Evolutionary conservation across 92 coral and sea anemone species (phyloP), one percentile per base, ranked within the genome.

Genomic region (Bergia sp.): DNA sequence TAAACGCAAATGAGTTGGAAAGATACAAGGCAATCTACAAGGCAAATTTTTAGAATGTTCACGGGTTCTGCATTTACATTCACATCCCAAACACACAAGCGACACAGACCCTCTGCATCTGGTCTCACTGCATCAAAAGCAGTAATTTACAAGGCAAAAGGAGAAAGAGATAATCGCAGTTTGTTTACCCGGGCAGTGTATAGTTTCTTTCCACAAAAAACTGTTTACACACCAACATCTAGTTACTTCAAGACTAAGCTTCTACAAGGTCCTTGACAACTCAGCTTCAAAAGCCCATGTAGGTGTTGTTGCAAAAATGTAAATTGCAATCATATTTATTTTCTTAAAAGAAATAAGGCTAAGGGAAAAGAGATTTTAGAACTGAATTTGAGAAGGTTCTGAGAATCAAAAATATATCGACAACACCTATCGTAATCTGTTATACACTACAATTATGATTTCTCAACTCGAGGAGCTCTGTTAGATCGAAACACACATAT

Each of bases 181-280:
- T 49, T 65, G 7, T 82, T 82, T 82, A 43, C 44, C 58, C 64
- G 37, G 87, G 65, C 37, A 45, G 65, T 45, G 20, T 65, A 41
- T 38, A 45, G 78, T 69, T 69, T 84, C 65, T 71, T 67, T 71
- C 61, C 64, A 84, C 64, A 82, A 12, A 82, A n/a, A 80, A 47
- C 43, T 84, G 87, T 71, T 84, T 23, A 84, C 79, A 44, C 53
- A 81, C 55, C 13, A 50, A 58, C 43, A 16, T 49, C 66, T 10
- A 84, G 44, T 84, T 84, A 21, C 39, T 84, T 71, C 78, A 47
- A 6, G 77, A 82, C 67, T 23, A 18, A 45, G 47, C 12, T 84
- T 36, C 37, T 71, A 38, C 58, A 84, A 84, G 39, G 67, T 37
- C 79, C 87, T 44, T 84, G 7, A 79, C 87, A 84, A 84, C 87